Evolutionary conservation across 1,140 invertebrate genomes (phyloP), one percentile per base, ranked within the genome.

Genomic region (Leucophenga varia): DNA sequence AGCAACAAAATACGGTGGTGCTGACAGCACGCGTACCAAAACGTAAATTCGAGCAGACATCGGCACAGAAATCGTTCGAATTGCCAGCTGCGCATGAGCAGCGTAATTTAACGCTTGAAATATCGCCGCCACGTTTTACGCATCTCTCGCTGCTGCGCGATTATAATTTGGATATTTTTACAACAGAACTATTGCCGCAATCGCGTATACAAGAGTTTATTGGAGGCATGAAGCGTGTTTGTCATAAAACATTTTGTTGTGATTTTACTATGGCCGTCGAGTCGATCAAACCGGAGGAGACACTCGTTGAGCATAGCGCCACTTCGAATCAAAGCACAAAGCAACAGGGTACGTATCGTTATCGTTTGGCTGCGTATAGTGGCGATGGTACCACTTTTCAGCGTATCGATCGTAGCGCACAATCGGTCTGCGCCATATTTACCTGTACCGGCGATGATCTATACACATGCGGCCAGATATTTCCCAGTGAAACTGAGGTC

Each of bases 341-440:
- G n/a, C n/a, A n/a, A n/a, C n/a, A n/a, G n/a, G n/a, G n/a, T n/a
- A 14, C 39, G n/a, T 73, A 72, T 50, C 63, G 63, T 17, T 79
- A 80, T 51, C 58, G 77, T 5, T 40, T 76, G 7, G 74, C 55
- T n/a, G 77, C 60, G 14, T 79, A 77, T 44, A 65, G 63, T 34
- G 68, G 68, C 48, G 37, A 57, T 4, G 50, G 61, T 20, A 59
- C 64, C 2, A 60, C 54, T 0, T 31, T 63, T 8, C 54, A 72
- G 1, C 49, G 59, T 2, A 52, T 72, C n/a, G 72, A 63, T 16
- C 61, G 70, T 10, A 72, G 61, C 13, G 69, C 72, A 18, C 43
- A 75, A 21, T 73, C 75, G 43, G 41, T 74, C 5, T 80, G 79
- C 38, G 72, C 76, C 2, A 8, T 80, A 8, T 69, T 79, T 18